Evolutionary conservation across 2,888 invertebrate genomes (phyloP), one percentile per base, ranked within the genome.

Genomic region (Byasa hedistus): DNA sequence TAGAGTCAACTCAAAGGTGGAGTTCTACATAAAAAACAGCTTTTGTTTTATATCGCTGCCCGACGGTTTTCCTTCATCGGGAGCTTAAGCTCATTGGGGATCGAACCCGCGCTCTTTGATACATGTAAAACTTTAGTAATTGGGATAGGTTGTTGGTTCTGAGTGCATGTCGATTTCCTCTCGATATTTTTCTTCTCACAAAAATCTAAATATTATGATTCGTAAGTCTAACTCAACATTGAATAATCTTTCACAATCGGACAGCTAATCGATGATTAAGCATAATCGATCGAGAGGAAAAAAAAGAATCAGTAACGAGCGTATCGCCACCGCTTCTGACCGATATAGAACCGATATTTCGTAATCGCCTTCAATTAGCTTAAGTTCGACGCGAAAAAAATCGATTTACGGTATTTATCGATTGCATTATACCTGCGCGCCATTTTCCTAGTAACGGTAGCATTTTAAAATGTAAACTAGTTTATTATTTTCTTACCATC

Each of bases 351-450:
- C 44, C 66, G 70, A 70, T 72, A 71, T 84, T 81, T 81, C 79
- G 81, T 78, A 86, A 87, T 79, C 74, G 71, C 75, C 77, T 78
- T 81, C 83, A 84, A 87, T 87, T 87, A 81, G 78, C 76, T 75
- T 78, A 79, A 79, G 76, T 74, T 71, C 71, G 69, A 69, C 69
- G 73, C 77, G 80, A 86, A 85, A 51, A 51, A 39, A 77, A 76
- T 70, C 64, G 65, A 68, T 71, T 71, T 70, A 68, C 72, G 69
- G 70, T 71, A 78, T 79, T 76, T 78, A 74, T 74, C 73, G 68
- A 73, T 76, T 73, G 73, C 73, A 67, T 71, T 65, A 71, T 67
- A 67, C 69, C 62, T 69, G 61, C 59, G 60, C 59, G 66, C 69
- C 65, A 21, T 70, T 71, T 70, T 63, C 61, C 65, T 58, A 24